Evolutionary conservation across 2,113 vertebrate species (phyloP), one percentile per base, ranked within the genome.

Genomic region (Spermophilus dauricus): DNA sequence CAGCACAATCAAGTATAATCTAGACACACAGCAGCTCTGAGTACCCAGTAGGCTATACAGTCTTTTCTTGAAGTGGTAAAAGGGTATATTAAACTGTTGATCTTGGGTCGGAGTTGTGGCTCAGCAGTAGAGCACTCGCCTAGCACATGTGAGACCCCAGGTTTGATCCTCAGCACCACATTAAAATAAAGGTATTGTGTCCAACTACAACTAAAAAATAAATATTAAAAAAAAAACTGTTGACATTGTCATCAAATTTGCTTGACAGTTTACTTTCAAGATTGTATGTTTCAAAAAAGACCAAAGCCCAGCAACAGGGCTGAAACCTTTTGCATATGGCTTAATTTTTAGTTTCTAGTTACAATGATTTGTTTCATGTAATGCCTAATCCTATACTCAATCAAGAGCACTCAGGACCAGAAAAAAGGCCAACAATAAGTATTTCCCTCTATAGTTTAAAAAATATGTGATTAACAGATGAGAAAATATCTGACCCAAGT

Each of bases 41-140:
- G 0, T 30, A 18, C 5, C 61, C 22, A 39, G n/a, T 0, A 34
- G 32, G 48, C 34, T n/a, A 2, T 1, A 2, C 0, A 6, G 4
- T 16, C 10, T 51, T 61, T 45, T n/a, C 70, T 42, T 32, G 16
- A 67, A 51, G 65, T 39, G 8, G 5, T 16, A 2, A 56, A 37
- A 42, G 20, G 63, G 14, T 53, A 2, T 22, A 32, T 18, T 45
- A 63, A 80, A 63, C 3, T 28, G 14, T 1, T 48, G 69, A 67
- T 45, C 45, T 45, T 45, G 45, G 45, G 45, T 45, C 45, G 45
- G 45, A 45, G 8, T 45, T 45, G 45, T 45, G 45, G 45, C 45
- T 45, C 45, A 45, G 45, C 45, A 45, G 45, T 45, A 45, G 45
- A 45, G 45, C 45, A 45, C 45, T 45, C 1, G 45, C 45, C 45